Percentiles rank a stretch among this genome's conserved stretches.
These are phyloP conservation scores for Psilopogon haemacephalus DNA, from an alignment of 2,113 vertebrate genomes.

Conservation along the genomic window DNA sequence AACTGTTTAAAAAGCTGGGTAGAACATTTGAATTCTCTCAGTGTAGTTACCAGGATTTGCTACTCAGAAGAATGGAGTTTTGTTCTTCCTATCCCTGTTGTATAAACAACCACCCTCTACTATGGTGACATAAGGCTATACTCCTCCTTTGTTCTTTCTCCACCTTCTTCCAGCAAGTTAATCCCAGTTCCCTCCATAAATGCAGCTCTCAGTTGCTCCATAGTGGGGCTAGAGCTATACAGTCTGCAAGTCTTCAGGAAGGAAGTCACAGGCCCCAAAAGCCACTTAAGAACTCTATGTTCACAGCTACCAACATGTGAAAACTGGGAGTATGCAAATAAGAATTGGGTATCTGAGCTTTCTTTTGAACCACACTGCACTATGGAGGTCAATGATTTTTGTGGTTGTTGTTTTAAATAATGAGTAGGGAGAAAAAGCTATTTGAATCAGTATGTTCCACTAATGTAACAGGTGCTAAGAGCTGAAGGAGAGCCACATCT, in stretches of 20 bases:
- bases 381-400: background rate
- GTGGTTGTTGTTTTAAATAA: background rate
- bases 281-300: background rate
- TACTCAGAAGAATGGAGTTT: background rate
- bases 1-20: background rate
- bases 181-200: background rate
- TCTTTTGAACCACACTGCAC: background rate
- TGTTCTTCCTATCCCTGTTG: background rate
- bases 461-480: conserved; percentile 47
- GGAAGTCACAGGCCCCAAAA: background rate
- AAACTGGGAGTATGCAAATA: background rate
- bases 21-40: background rate
- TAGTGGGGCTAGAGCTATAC: background rate
- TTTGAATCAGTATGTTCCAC: conserved; percentile 19
- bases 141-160: background rate
- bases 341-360: background rate
- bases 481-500: conserved; percentile 36
- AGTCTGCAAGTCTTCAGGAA: no score
- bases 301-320: background rate
- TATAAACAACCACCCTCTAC: background rate
- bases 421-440: background rate
- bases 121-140: fast-evolving
- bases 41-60: background rate
- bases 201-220: background rate
- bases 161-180: background rate